These are phyloP conservation scores for Zygothrica quintamaculata DNA, from an alignment of 2,888 invertebrate genomes.

Conservation along the genomic window DNA sequence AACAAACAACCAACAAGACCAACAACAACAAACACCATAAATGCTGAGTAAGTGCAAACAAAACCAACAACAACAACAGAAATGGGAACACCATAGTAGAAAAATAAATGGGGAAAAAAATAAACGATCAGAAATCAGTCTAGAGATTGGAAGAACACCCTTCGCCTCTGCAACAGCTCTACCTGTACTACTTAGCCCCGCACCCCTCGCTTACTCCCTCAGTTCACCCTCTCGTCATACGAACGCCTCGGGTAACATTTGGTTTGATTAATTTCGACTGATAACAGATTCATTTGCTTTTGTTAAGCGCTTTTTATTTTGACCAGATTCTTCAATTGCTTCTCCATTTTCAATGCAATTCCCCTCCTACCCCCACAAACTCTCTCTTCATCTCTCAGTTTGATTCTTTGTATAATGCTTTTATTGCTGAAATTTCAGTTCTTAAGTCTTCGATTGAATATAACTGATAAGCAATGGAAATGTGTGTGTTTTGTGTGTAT, in stretches of 20 bases:
- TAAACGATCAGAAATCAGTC: slow-evolving; percentile 19
- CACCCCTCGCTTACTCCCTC: background rate
- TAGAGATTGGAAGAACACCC: slow-evolving; percentile 11
- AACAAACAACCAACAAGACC: slow-evolving; percentile 33
- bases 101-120: slow-evolving; percentile 34
- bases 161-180: background rate
- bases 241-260: slow-evolving; percentile 5
- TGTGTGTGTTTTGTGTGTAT: too few species aligned
- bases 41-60: slow-evolving; percentile 79
- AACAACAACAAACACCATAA: slow-evolving; percentile 45
- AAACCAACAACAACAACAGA: slow-evolving; percentile 34
- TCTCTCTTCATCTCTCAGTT: background rate
- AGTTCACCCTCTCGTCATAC: too few species aligned
- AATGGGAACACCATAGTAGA: slow-evolving; percentile 43
- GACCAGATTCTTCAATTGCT: slow-evolving; percentile 65
- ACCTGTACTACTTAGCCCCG: background rate
- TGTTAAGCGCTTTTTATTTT: slow-evolving; percentile 63
- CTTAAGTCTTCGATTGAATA: slow-evolving; percentile 58
- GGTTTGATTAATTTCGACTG: slow-evolving; percentile 78
- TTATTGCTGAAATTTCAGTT: background rate
- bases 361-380: too few species aligned
- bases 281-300: slow-evolving; percentile 82
- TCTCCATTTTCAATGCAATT: too few species aligned
- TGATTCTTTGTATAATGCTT: too few species aligned
- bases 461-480: slow-evolving; percentile 54